Percentiles rank a stretch among this genome's conserved stretches.
Evolutionary conservation across 2,113 vertebrate species (phyloP).

Genomic region (Lamprologus tigripictilis): DNA sequence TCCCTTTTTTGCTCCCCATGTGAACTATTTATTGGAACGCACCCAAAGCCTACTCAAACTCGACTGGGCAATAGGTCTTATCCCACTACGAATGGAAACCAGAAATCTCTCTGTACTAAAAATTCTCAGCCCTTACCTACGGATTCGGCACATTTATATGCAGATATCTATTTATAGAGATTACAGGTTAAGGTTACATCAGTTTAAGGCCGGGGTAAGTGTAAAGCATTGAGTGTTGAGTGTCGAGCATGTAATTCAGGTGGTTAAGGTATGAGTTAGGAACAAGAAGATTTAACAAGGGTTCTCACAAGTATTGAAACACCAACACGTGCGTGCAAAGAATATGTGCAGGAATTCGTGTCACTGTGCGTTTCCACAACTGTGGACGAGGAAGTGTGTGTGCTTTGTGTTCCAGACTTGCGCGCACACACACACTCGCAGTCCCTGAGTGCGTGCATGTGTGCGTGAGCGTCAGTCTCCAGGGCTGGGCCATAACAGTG

Average conservation of each 20-base stretch:
- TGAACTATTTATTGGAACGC: not conserved
- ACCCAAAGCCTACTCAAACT: not conserved
- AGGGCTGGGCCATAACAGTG: conserved; percentile 83
- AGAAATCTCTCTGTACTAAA: not conserved
- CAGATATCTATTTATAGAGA: not conserved
- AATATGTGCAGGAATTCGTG: conserved; percentile 4
- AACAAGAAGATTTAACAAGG: not conserved
- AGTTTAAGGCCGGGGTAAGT: not conserved
- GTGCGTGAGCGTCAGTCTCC: conserved; percentile 69
- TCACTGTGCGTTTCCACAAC: conserved; percentile 31
- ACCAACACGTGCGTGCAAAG: not conserved
- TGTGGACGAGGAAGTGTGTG: not conserved
- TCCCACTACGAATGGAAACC: not conserved
- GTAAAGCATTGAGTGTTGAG: not conserved
- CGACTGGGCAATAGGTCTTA: not conserved
- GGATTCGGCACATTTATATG: not conserved
- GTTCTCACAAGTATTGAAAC: not conserved
- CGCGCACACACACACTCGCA: not conserved
- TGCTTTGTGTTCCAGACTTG: not conserved
- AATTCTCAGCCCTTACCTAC: not conserved
- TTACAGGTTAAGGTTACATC: not conserved
- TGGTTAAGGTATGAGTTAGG: not conserved
- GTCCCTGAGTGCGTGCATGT: not conserved
- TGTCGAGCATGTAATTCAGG: not conserved
- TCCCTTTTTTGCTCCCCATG: not conserved